Conservation (phyloP, 2,797 vertebrate species). For the Tokudaia tokunoshimensis region DNA sequence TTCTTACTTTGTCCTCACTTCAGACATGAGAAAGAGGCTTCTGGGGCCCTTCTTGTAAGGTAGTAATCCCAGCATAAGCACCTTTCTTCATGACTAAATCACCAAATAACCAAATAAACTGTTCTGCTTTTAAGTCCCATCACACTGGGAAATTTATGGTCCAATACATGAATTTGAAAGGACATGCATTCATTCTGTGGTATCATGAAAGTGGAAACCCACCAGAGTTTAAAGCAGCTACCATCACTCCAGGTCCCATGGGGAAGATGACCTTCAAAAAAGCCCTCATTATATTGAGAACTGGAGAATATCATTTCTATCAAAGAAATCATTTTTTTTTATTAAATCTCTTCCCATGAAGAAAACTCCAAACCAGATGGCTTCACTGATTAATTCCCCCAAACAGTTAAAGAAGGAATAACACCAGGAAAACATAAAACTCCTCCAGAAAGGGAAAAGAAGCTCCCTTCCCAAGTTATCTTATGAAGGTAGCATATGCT, state of each 20-base stretch:
- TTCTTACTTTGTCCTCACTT: neutral
- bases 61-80: neutral
- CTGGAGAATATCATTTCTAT: neutral
- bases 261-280: neutral
- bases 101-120: neutral
- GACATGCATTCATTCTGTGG: neutral
- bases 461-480: conserved; percentile 34
- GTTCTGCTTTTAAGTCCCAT: neutral
- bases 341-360: conserved; percentile 66
- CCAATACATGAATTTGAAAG: neutral
- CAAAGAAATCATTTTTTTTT: conserved; percentile 38
- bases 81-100: neutral
- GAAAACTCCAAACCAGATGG: conserved; percentile 47
- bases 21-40: neutral
- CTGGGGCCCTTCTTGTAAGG: neutral
- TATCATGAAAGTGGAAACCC: neutral
- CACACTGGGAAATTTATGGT: neutral
- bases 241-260: neutral
- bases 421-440: conserved; percentile 66
- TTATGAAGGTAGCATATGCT: conserved; percentile 54
- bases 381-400: conserved; percentile 61
- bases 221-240: neutral
- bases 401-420: conserved; percentile 70
- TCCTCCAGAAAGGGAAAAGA: conserved; percentile 28
- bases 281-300: neutral